Base-by-base conservation (phyloP, 1,140 invertebrate genomes). In the Hyles euphorbiae region DNA sequence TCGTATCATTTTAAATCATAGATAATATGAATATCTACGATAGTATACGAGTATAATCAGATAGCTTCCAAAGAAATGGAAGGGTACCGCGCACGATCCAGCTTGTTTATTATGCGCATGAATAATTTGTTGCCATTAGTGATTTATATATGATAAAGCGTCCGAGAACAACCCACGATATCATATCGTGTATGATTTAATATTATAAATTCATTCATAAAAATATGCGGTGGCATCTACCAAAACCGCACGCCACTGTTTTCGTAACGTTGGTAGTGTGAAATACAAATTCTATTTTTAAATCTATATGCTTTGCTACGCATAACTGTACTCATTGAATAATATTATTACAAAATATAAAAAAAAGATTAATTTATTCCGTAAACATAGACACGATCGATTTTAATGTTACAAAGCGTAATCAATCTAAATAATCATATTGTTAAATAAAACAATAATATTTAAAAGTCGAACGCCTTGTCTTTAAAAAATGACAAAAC, bases 21-120 rank as follows among this genome's bases (percentile, higher is more conserved):
- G 36, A 40, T 34, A 34, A 52, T 52, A 52, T 22, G 22, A 22
- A 52, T 52, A 52, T 52, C 50, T 52, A 52, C 33, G 34, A 54
- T 54, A 36, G 48, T 61, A 56, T 56, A 61, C 36, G 4, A 64
- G 62, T 22, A 22, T 22, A 22, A 72, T 66, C 63, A 63, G 61
- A 71, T 76, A 75, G 70, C 65, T 63, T 58, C 67, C 72, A 67
- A 79, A 81, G 78, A 77, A 83, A 78, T 80, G 72, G 64, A 73
- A 70, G 68, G 70, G 69, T 48, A 54, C 48, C 62, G 58, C 69
- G 82, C 81, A 84, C 80, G 81, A 87, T 81, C 70, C 68, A 56
- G 54, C 67, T 68, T 76, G 65, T 73, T 88, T 87, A 84, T 71
- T 87, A 87, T 88, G 85, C 81, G 85, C 85, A 88, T 88, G 81